phyloP scores from a whole-genome alignment of 2,113 vertebrate species.

The Scolopax mira region DNA sequence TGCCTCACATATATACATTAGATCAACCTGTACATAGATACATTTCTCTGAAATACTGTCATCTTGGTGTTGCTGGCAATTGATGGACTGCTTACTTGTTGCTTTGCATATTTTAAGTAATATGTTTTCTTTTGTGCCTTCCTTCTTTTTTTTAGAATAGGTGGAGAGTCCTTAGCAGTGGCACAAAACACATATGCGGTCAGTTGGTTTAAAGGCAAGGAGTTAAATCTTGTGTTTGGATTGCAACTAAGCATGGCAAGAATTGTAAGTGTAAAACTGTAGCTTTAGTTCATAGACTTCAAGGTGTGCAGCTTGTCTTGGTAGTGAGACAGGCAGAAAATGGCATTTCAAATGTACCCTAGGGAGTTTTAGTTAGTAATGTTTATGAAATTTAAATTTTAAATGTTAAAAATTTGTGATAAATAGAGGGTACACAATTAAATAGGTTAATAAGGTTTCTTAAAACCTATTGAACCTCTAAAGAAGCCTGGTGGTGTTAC shows the following conservation, averaged over 20 bases:
- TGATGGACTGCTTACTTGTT: not conserved
- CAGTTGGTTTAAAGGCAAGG: slow-evolving; percentile 98
- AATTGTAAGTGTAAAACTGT: slow-evolving; percentile 78
- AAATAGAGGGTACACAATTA: not conserved
- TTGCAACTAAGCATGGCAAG: slow-evolving; percentile 97
- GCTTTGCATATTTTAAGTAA: not conserved
- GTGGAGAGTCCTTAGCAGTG: slow-evolving; percentile 95
- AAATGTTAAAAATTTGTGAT: too few species aligned
- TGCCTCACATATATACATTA: rapidly evolving
- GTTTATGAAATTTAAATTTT: not conserved
- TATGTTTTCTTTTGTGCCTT: rapidly evolving
- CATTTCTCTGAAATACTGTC: not conserved
- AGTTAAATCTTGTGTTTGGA: slow-evolving; percentile 96
- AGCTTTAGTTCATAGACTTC: not conserved
- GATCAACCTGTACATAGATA: rapidly evolving
- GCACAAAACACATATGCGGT: slow-evolving; percentile 97
- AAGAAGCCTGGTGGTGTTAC: not conserved
- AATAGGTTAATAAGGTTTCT: not conserved
- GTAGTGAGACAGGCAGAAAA: not conserved
- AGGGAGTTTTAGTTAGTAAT: not conserved
- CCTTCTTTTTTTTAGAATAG: slow-evolving; percentile 78
- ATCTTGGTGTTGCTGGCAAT: too few species aligned
- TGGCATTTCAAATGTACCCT: not conserved
- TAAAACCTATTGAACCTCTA: not conserved
- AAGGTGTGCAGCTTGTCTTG: not conserved